Base-by-base conservation (phyloP, 2,113 vertebrate genomes). In the Lasiurus borealis region DNA sequence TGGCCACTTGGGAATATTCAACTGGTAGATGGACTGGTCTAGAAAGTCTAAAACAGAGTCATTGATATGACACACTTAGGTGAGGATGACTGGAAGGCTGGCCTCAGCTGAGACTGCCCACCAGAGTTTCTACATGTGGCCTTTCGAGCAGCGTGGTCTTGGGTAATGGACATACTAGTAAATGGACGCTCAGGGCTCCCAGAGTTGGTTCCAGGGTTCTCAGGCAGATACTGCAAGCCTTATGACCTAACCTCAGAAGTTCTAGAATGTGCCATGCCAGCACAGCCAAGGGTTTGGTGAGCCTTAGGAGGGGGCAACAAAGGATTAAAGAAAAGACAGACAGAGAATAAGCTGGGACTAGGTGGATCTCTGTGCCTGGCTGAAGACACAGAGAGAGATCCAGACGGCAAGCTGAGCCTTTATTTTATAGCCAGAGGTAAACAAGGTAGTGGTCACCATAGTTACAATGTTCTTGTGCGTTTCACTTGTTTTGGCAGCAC, bases 221-320 rank as follows among this genome's bases (percentile, higher is more conserved):
- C 1, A 36, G 54, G n/a, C 16, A 62, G n/a, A 36, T n/a, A 46
- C 71, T 73, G 27, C 3, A 64, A 85, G 57, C n/a, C n/a, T 89
- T 94, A 71, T 94, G 80, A 85, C 69, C 18, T 90, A 52, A 36
- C 3, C 54, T 81, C 18, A 2, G n/a, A 52, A 85, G 46, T 92
- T 92, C 95, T 92, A 90, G 52, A 52, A 52, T 52, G 52, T 52
- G 52, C 52, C 16, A 15, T 52, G 52, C 5, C 52, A 52, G 52
- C 52, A 52, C 52, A 52, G 52, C 52, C 16, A 52, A 52, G 52
- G 14, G 52, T 52, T 52, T 6, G 52, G 52, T 52, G 52, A 52
- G 52, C 50, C 50, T 50, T 50, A 14, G 50, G 14, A 15, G 50
- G 50, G 50, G 50, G 50, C 52, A 15, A 16, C 5, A 5, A 18